Percentiles rank a stretch among this genome's conserved stretches.
Evolutionary conservation across 1,140 invertebrate genomes (phyloP).

Genomic region (Drosophila arawakana): DNA sequence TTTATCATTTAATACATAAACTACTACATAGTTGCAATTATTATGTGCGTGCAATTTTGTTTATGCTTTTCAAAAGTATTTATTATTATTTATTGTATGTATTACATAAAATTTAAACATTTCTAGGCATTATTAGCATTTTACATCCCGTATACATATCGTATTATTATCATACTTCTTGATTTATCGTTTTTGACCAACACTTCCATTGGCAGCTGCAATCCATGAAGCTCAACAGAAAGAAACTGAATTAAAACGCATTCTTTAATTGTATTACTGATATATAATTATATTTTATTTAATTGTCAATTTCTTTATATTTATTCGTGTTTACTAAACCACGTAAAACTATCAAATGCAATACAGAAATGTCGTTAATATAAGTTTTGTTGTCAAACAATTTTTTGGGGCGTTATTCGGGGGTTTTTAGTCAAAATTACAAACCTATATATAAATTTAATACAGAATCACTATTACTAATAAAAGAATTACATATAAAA

Average conservation of each 20-base stretch:
- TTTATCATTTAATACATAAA: slow-evolving; percentile 56
- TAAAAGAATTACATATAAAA: slow-evolving; percentile 44
- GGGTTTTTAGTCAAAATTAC: slow-evolving; percentile 46
- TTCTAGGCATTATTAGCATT: slow-evolving; percentile 46
- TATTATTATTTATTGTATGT: slow-evolving; percentile 73
- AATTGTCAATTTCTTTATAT: background rate
- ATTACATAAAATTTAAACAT: slow-evolving; percentile 54
- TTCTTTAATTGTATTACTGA: slow-evolving; percentile 36
- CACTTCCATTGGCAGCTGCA: slow-evolving; percentile 40
- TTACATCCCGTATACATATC: slow-evolving; percentile 66
- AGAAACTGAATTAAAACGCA: slow-evolving; percentile 7
- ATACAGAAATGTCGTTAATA: slow-evolving; percentile 45
- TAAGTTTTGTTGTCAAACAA: slow-evolving; percentile 32
- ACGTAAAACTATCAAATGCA: slow-evolving; percentile 32
- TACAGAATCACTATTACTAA: slow-evolving; percentile 57
- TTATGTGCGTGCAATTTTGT: slow-evolving; percentile 76
- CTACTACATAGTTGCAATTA: slow-evolving; percentile 58
- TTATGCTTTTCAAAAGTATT: slow-evolving; percentile 82
- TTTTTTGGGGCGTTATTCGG: slow-evolving; percentile 31
- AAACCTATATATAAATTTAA: slow-evolving; percentile 22
- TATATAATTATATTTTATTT: slow-evolving; percentile 25
- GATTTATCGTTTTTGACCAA: slow-evolving; percentile 33
- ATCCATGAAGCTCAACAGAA: slow-evolving; percentile 34
- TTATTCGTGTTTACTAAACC: slow-evolving; percentile 22
- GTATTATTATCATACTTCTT: slow-evolving; percentile 65